Base-by-base conservation (phyloP, 2,113 vertebrate species). In the Ciconia maguari region DNA sequence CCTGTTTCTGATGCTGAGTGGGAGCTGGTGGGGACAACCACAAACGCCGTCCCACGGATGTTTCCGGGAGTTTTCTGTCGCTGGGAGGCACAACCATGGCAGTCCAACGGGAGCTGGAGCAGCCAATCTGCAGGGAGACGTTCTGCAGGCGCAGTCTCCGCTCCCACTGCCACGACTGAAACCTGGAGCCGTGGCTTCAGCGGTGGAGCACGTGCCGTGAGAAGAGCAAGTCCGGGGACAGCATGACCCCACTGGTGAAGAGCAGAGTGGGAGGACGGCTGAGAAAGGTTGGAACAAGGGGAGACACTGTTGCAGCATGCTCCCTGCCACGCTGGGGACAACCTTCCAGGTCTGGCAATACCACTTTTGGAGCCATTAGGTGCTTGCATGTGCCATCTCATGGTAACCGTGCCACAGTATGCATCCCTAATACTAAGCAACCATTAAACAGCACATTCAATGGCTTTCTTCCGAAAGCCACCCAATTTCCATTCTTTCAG, bases 201-300 rank as follows among this genome's bases (percentile, higher is more conserved):
- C 3, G 1, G 61, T 15, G 24, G 26, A 60, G 51, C 13, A 46
- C 1, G 0, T 27, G 20, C 34, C 3, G 1, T 3, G 10, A 49
- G 41, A 52, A 58, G 20, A 69, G n/a, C 61, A 64, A 42, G 25
- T 25, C 46, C 29, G 18, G 82, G 30, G 54, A 30, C 3, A 7
- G 34, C 10, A 3, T 15, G 60, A 80, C 64, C 41, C 38, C 65
- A 5, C 42, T 7, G 17, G 38, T n/a, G 46, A 76, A 36, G 8
- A 77, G 51, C 44, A 72, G 62, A 34, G 38, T 1, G 7, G 38
- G 26, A 82, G 32, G 34, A 32, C 0, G 3, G 54, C 82, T 68
- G 52, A 68, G 65, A 62, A 58, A 16, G 24, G 18, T 0, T 90
- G 78, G 70, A 49, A 41, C 3, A 4, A 76, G 48, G 15, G 0